Evolutionary conservation across 2,113 vertebrate genomes (phyloP), one percentile per base, ranked within the genome.

Genomic region (Chiloscyllium plagiosum): DNA sequence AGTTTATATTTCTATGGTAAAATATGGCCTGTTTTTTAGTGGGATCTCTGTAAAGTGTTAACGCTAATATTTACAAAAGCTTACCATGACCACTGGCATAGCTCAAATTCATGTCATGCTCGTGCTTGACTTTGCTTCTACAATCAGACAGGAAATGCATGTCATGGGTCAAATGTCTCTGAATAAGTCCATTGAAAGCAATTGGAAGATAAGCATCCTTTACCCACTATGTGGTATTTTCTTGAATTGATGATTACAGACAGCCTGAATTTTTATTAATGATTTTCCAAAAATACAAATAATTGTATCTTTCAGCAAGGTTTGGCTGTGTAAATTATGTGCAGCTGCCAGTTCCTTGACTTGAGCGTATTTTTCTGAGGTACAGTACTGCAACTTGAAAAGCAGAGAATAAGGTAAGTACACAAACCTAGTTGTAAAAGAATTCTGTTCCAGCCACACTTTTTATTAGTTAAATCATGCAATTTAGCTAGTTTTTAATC

Each of bases 121-220:
- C 13, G 70, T 96, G 96, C 47, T 56, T 96, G 33, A 52, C 6
- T 69, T 47, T 96, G 69, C 85, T 95, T 87, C 80, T 65, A 80
- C 66, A 95, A 89, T 85, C 92, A 66, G 70, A 70, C 96, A 96
- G 86, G 96, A 97, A 96, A 94, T 95, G 42, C 65, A 29, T 29
- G 86, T 70, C 24, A 56, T 26, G 68, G 19, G 83, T 66, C 70
- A 85, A 95, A 29, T 96, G 83, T 96, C 96, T 96, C 96, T 97
- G 97, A 97, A 97, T 97, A 96, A 94, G 42, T 96, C 97, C 97
- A 96, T 97, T 97, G 97, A 97, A 96, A 87, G 2, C 8, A 76
- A 96, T 96, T 95, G 97, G 96, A 96, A 96, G 96, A 96, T 96
- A 96, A 97, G 96, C 42, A 83, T 97, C 72, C 80, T 96, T 97